These are phyloP conservation scores for Polydrusus cervinus DNA, from an alignment of 2,888 invertebrate genomes.

Conservation along the genomic window DNA sequence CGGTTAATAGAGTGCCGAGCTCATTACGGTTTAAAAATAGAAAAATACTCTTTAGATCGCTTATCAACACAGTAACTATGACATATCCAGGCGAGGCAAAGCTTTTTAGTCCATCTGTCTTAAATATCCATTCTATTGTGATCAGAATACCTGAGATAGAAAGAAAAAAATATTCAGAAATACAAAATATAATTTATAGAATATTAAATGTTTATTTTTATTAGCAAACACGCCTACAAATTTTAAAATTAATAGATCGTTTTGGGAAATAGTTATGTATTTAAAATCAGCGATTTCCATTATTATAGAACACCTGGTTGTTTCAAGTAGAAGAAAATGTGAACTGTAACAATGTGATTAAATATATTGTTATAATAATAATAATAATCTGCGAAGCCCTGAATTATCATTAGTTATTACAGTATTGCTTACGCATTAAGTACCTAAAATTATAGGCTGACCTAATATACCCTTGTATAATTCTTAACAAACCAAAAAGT, in stretches of 20 bases:
- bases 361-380: too few species aligned
- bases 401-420: too few species aligned
- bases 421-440: too few species aligned
- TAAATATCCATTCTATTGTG: not conserved
- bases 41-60: not conserved
- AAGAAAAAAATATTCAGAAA: not conserved
- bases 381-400: too few species aligned
- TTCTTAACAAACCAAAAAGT: too few species aligned
- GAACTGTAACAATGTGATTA: too few species aligned
- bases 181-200: not conserved
- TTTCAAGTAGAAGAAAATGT: too few species aligned
- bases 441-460: too few species aligned
- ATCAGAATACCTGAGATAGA: not conserved
- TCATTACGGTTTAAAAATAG: not conserved
- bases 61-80: not conserved
- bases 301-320: too few species aligned
- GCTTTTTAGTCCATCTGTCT: not conserved
- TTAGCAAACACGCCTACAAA: not conserved
- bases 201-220: not conserved
- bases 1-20: not conserved
- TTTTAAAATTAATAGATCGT: not conserved
- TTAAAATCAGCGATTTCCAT: too few species aligned
- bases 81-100: not conserved
- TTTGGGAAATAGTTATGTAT: too few species aligned
- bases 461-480: too few species aligned